Evolutionary conservation across 2,888 invertebrate genomes (phyloP).

Genomic region (Horisme vitalbata): DNA sequence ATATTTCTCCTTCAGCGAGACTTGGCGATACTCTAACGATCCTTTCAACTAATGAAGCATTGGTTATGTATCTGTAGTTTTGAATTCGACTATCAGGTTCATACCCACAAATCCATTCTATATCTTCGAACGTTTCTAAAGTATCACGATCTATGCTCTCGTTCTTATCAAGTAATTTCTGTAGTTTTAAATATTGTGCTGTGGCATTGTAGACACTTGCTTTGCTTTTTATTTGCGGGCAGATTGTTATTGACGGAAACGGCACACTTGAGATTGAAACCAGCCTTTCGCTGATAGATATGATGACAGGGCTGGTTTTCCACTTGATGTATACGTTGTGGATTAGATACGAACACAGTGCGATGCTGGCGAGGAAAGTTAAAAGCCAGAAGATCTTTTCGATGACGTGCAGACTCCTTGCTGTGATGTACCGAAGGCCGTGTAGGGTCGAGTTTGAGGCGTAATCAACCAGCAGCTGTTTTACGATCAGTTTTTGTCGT

Average conservation of each 20-base stretch:
- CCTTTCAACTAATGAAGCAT: no score
- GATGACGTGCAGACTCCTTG: not conserved
- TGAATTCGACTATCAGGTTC: no score
- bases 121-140: no score
- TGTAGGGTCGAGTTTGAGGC: slow-evolving; percentile 4
- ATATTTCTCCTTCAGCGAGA: not conserved
- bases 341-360: slow-evolving; percentile 43
- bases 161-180: no score
- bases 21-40: not conserved
- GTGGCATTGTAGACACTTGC: slow-evolving; percentile 32
- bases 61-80: no score
- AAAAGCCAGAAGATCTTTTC: slow-evolving; percentile 44
- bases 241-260: slow-evolving; percentile 55
- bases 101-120: no score
- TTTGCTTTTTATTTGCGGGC: slow-evolving; percentile 46
- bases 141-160: no score
- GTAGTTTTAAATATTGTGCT: no score
- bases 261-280: slow-evolving; percentile 51
- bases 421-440: slow-evolving; percentile 1
- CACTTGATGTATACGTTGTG: slow-evolving; percentile 50
- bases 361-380: slow-evolving; percentile 43
- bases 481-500: slow-evolving; percentile 24
- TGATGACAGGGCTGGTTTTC: slow-evolving; percentile 52
- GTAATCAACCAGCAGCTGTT: not conserved
- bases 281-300: slow-evolving; percentile 46